phyloP scores from a whole-genome alignment of 2,888 invertebrate genomes.

The Cerceris ruficornis region DNA sequence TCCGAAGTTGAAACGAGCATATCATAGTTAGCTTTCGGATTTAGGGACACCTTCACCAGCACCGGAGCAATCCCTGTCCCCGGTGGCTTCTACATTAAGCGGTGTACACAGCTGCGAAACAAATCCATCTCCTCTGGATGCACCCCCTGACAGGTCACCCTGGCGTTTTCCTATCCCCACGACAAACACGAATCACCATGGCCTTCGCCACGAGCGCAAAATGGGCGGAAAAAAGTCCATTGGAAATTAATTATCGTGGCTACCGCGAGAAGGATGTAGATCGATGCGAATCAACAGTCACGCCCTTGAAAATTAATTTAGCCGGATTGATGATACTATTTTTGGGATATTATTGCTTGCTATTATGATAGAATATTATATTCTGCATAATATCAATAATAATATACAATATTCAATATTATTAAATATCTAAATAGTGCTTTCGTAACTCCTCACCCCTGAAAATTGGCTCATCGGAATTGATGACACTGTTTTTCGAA shows the following conservation, averaged over 20 bases:
- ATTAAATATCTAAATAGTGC: too few relatives aligned
- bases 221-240: slow-evolving; percentile 54
- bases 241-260: slow-evolving; percentile 72
- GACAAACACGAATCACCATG: slow-evolving; percentile 64
- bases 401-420: too few relatives aligned
- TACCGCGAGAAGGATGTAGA: slow-evolving; percentile 9
- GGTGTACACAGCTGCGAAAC: slow-evolving; percentile 81
- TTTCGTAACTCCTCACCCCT: too few relatives aligned
- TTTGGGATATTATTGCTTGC: background rate
- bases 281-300: slow-evolving; percentile 1
- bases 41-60: slow-evolving; percentile 77
- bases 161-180: slow-evolving; percentile 60
- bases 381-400: too few relatives aligned
- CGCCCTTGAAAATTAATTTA: slow-evolving; percentile 2
- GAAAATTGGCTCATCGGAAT: background rate
- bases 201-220: slow-evolving; percentile 5
- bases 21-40: slow-evolving; percentile 73
- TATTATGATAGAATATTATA: background rate
- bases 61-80: slow-evolving; percentile 64
- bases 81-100: slow-evolving; percentile 74
- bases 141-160: slow-evolving; percentile 67
- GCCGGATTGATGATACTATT: background rate
- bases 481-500: background rate
- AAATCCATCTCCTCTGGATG: slow-evolving; percentile 76
- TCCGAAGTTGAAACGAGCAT: slow-evolving; percentile 57